These are phyloP conservation scores for Anableps anableps DNA, from an alignment of 2,797 vertebrate genomes.

Conservation along the genomic window DNA sequence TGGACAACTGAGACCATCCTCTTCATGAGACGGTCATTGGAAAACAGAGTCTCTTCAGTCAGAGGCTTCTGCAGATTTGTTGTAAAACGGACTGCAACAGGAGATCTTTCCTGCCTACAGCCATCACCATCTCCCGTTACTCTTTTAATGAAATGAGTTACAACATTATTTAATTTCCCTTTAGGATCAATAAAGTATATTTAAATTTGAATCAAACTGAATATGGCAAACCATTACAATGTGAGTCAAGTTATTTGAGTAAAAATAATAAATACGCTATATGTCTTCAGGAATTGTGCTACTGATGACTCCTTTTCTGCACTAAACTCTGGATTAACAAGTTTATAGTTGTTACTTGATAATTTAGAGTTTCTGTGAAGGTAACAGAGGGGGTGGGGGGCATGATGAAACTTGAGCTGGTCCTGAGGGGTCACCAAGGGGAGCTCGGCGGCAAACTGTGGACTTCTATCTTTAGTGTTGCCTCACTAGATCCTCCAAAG, in stretches of 20 bases:
- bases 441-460: conserved; percentile 2
- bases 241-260: not conserved
- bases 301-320: not conserved
- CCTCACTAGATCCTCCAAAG: conserved; percentile 48
- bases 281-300: not conserved
- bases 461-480: conserved; percentile 77
- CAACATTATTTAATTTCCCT: too few relatives aligned
- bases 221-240: not conserved
- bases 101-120: too few relatives aligned
- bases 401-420: conserved; percentile 58
- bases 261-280: not conserved
- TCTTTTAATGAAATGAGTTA: too few relatives aligned
- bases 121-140: too few relatives aligned
- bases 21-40: too few relatives aligned
- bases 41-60: too few relatives aligned
- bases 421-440: conserved; percentile 12
- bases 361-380: conserved; percentile 4
- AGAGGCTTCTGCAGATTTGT: too few relatives aligned
- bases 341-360: not conserved
- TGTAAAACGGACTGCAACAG: too few relatives aligned
- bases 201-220: too few relatives aligned
- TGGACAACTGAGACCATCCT: too few relatives aligned
- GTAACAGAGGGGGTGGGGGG: not conserved
- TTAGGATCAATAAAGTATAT: too few relatives aligned
- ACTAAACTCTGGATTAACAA: not conserved